A percentile compares a stretch with the other conserved stretches of the same genome.
Conservation (phyloP, 2,888 invertebrate species). For the Cistogaster globosa region DNA sequence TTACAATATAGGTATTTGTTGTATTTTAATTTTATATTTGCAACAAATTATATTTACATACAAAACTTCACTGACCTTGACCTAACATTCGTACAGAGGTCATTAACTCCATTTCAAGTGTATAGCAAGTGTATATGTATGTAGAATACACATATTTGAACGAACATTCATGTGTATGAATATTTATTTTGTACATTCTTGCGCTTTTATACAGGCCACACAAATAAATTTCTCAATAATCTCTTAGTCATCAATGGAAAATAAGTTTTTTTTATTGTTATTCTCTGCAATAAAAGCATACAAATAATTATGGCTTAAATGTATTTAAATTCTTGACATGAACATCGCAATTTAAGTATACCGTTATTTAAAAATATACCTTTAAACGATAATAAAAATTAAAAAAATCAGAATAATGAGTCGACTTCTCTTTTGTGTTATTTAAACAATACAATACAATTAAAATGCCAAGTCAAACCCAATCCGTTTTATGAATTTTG, state of each 20-base stretch:
- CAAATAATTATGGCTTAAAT: constrained; percentile 29
- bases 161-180: neutral
- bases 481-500: constrained; percentile 25
- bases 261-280: neutral
- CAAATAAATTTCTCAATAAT: neutral
- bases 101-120: no score
- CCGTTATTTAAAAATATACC: constrained; percentile 45
- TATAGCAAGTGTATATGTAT: no score
- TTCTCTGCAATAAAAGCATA: neutral
- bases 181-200: neutral
- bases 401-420: neutral
- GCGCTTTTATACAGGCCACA: neutral
- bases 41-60: no score
- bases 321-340: constrained; percentile 46
- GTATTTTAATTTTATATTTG: no score
- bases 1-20: no score
- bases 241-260: neutral
- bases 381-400: constrained; percentile 6
- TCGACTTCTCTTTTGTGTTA: neutral
- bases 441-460: constrained; percentile 30
- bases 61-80: no score
- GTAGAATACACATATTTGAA: no score
- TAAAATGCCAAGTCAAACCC: constrained; percentile 50
- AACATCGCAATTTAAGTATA: constrained; percentile 27
- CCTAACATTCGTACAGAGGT: no score